Percentiles rank a stretch among this genome's conserved stretches.
Evolutionary conservation across 1,140 invertebrate genomes (phyloP).

Genomic region (Euschistus heros): DNA sequence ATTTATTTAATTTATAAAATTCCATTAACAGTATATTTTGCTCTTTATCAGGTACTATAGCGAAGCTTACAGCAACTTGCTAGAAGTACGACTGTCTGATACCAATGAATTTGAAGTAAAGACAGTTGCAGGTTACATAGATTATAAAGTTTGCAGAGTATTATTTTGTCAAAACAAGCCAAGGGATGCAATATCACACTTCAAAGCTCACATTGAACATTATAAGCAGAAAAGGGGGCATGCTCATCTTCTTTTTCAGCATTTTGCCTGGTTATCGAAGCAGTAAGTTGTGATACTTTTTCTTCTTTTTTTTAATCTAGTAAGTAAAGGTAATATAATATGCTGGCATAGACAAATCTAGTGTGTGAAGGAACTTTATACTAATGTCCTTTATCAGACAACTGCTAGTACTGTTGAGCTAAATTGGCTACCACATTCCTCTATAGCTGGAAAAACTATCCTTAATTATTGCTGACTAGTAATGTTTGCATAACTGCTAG

Average conservation of each 20-base stretch:
- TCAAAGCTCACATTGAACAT: conserved; percentile 79
- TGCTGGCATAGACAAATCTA: not conserved
- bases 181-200: conserved; percentile 87
- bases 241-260: conserved; percentile 81
- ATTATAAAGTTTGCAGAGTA: conserved; percentile 87
- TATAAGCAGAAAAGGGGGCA: conserved; percentile 69
- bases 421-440: too few species aligned
- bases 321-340: not conserved
- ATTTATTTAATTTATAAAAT: not conserved
- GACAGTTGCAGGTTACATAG: conserved; percentile 87
- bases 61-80: conserved; percentile 78
- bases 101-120: conserved; percentile 88
- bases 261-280: conserved; percentile 92
- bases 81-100: conserved; percentile 78
- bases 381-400: too few species aligned
- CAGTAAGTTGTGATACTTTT: conserved; percentile 48
- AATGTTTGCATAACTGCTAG: too few species aligned
- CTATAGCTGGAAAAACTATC: too few species aligned
- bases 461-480: too few species aligned
- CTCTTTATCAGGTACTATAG: conserved; percentile 70
- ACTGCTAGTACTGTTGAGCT: too few species aligned
- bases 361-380: too few species aligned
- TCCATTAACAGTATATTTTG: conserved; percentile 18
- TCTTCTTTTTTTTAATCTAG: not conserved
- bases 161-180: conserved; percentile 80